These are phyloP conservation scores for Pachycephala philippinensis DNA, from an alignment of 2,113 vertebrate species.

Conservation along the genomic window DNA sequence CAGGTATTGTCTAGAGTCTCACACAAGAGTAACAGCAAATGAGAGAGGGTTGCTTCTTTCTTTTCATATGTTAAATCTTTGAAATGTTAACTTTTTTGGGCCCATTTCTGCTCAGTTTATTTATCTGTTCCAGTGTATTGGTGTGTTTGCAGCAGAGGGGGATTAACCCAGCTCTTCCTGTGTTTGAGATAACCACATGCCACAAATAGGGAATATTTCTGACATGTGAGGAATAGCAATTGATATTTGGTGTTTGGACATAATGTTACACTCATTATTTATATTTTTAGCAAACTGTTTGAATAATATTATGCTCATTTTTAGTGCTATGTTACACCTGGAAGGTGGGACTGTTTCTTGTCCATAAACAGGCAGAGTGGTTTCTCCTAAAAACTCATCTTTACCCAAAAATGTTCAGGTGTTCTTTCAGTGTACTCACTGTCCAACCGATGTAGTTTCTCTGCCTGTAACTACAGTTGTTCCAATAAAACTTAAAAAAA, in stretches of 20 bases:
- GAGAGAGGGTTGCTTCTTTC: background rate
- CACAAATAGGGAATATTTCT: background rate
- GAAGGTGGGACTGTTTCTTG: background rate
- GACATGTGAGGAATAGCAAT: background rate
- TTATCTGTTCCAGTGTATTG: background rate
- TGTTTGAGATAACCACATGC: background rate
- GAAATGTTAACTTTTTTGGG: background rate
- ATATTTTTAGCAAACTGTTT: background rate
- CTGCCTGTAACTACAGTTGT: background rate
- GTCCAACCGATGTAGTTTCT: background rate
- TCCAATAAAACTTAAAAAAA: slow-evolving; percentile 1
- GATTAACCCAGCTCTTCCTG: background rate
- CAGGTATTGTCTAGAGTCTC: background rate
- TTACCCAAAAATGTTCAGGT: background rate
- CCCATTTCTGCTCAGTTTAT: background rate
- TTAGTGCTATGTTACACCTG: background rate
- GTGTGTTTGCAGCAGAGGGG: background rate
- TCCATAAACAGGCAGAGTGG: background rate
- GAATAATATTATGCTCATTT: background rate
- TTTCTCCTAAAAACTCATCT: background rate
- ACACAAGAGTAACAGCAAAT: background rate
- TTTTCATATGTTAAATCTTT: background rate
- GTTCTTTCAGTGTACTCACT: background rate
- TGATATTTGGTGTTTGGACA: background rate
- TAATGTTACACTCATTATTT: background rate